Conservation (phyloP, 2,113 vertebrate species). For the Neogale vison region DNA sequence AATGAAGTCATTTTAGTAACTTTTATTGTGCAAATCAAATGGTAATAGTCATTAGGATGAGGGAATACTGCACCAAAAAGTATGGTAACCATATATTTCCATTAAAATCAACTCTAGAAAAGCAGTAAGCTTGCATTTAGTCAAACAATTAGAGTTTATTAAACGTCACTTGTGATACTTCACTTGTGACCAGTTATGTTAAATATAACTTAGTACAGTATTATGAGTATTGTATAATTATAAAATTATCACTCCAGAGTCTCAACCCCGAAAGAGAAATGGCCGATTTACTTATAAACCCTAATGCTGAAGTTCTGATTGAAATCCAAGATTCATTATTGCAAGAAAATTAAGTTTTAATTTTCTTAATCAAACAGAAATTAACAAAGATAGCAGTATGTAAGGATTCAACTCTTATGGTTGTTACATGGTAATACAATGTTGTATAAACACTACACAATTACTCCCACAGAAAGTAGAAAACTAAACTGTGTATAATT, state of each 20-base stretch:
- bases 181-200: slow-evolving; percentile 87
- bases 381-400: slow-evolving; percentile 78
- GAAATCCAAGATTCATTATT: slow-evolving; percentile 78
- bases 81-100: slow-evolving; percentile 66
- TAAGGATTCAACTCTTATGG: slow-evolving; percentile 66
- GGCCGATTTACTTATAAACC: slow-evolving; percentile 61
- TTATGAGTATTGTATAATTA: slow-evolving; percentile 71
- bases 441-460: slow-evolving; percentile 56
- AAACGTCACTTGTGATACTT: slow-evolving; percentile 87
- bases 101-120: slow-evolving; percentile 70
- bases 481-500: slow-evolving; percentile 64
- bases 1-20: slow-evolving; percentile 58
- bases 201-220: slow-evolving; percentile 81
- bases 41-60: slow-evolving; percentile 48
- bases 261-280: slow-evolving; percentile 63
- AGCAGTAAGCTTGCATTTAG: slow-evolving; percentile 58
- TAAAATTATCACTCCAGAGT: slow-evolving; percentile 47
- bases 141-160: slow-evolving; percentile 79
- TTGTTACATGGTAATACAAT: slow-evolving; percentile 58
- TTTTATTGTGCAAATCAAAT: slow-evolving; percentile 67
- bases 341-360: slow-evolving; percentile 82
- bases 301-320: slow-evolving; percentile 70
- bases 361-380: slow-evolving; percentile 78
- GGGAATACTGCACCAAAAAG: slow-evolving; percentile 39
- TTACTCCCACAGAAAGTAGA: slow-evolving; percentile 64